Percentiles rank a stretch among this genome's conserved stretches.
phyloP scores from a whole-genome alignment of 1,140 invertebrate species.

The Hycleus phaleratus region DNA sequence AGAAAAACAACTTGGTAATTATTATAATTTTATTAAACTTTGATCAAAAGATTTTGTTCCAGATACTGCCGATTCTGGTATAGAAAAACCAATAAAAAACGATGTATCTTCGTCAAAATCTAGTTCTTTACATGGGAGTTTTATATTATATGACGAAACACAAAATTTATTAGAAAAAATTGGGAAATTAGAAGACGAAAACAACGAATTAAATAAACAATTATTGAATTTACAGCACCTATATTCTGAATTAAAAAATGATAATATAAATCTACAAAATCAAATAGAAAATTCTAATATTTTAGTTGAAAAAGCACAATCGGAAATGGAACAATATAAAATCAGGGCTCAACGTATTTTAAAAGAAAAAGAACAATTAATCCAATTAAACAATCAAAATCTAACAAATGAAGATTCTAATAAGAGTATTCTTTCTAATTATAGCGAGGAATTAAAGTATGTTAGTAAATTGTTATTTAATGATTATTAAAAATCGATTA shows the following conservation, averaged over 20 bases:
- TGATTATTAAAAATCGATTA: background rate
- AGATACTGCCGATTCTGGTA: background rate
- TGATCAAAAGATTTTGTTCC: background rate
- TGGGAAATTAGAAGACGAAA: conserved; percentile 40
- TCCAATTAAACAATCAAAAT: conserved; percentile 38
- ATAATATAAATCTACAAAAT: conserved; percentile 31
- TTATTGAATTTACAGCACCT: conserved; percentile 40
- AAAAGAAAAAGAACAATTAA: conserved; percentile 69
- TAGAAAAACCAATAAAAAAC: background rate
- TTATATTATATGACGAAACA: conserved; percentile 23
- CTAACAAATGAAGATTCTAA: conserved; percentile 6
- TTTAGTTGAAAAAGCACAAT: conserved; percentile 49
- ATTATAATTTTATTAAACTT: background rate
- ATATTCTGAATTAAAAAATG: conserved; percentile 32
- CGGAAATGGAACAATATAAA: conserved; percentile 63
- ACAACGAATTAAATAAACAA: conserved; percentile 41
- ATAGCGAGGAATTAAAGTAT: conserved; percentile 35
- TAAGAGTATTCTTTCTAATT: conserved; percentile 23
- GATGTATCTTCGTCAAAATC: background rate
- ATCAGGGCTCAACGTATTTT: conserved; percentile 64
- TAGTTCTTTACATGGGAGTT: conserved; percentile 19
- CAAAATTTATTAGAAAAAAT: conserved; percentile 37
- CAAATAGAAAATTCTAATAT: conserved; percentile 48
- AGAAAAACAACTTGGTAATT: no score
- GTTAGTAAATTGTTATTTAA: background rate